A percentile compares a stretch with the other conserved stretches of the same genome.
These are phyloP conservation scores for Lasioglossum baleicum DNA, from an alignment of 1,140 invertebrate genomes.

Conservation along the genomic window DNA sequence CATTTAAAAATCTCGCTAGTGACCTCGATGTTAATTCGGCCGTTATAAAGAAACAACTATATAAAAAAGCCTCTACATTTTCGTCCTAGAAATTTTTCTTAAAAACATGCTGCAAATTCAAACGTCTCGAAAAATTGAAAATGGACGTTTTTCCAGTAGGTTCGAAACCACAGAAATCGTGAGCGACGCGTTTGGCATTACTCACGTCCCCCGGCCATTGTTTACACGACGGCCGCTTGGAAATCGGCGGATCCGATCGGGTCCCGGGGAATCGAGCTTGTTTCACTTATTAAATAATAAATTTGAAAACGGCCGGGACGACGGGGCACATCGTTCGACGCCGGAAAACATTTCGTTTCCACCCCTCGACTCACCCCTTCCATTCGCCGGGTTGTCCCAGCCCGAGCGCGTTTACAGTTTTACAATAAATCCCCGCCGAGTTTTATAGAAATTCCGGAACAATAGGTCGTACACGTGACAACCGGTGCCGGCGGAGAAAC, in stretches of 20 bases:
- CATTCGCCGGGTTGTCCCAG: no score
- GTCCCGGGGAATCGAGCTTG: background rate
- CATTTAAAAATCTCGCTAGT: no score
- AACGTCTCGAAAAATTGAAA: no score
- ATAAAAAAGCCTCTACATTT: no score
- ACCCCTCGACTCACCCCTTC: no score
- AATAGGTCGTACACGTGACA: conserved; percentile 10
- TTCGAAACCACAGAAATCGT: background rate
- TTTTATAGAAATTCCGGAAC: conserved; percentile 24
- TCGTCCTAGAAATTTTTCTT: no score
- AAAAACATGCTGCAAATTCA: no score
- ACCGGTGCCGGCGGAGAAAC: conserved; percentile 3
- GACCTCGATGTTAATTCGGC: no score
- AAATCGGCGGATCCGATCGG: background rate
- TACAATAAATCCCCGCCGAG: background rate
- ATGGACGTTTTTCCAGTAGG: background rate
- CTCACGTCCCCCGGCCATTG: background rate
- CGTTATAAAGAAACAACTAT: no score
- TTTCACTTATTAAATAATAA: conserved; percentile 31
- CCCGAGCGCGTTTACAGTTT: background rate
- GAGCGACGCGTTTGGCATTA: background rate
- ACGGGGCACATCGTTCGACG: background rate
- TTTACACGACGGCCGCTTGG: background rate
- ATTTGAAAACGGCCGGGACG: background rate
- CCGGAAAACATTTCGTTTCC: background rate